Conservation (phyloP, 1,140 invertebrate genomes). For the Dendrolimus punctatus region DNA sequence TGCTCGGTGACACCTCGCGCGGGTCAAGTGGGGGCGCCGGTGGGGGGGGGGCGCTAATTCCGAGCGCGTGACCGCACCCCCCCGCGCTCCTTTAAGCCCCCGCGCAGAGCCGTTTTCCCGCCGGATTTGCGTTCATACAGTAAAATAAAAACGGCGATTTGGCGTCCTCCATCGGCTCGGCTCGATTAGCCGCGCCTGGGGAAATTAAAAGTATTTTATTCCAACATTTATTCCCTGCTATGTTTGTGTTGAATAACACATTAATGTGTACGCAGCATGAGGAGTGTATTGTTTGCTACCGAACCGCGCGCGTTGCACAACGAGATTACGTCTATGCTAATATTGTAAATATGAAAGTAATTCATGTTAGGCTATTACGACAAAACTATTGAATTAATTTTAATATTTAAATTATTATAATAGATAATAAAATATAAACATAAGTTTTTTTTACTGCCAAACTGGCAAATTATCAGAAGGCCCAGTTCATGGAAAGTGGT, state of each 20-base stretch:
- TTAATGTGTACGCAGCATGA: constrained; percentile 24
- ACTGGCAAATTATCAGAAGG: too few species aligned
- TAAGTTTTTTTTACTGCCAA: too few species aligned
- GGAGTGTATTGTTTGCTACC: constrained; percentile 15
- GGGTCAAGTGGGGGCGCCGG: constrained; percentile 48
- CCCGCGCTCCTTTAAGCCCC: constrained; percentile 12
- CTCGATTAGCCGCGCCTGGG: constrained; percentile 67
- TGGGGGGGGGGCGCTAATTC: constrained; percentile 46
- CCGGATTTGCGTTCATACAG: constrained; percentile 67
- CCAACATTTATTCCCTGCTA: constrained; percentile 64
- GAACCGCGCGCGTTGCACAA: neutral
- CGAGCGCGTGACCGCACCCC: constrained; percentile 52
- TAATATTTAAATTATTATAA: too few species aligned
- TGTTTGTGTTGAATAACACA: constrained; percentile 58
- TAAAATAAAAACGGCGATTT: constrained; percentile 70
- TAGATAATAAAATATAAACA: too few species aligned
- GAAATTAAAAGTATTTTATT: constrained; percentile 72
- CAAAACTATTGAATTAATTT: too few species aligned
- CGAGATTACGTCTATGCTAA: neutral
- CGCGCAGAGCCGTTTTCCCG: constrained; percentile 48
- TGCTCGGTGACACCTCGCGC: constrained; percentile 55
- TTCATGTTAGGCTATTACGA: too few species aligned
- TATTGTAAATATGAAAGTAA: too few species aligned
- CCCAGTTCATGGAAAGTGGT: too few species aligned
- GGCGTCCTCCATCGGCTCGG: constrained; percentile 59